phyloP scores from a whole-genome alignment of 2,113 vertebrate genomes.

The Mandrillus leucophaeus region DNA sequence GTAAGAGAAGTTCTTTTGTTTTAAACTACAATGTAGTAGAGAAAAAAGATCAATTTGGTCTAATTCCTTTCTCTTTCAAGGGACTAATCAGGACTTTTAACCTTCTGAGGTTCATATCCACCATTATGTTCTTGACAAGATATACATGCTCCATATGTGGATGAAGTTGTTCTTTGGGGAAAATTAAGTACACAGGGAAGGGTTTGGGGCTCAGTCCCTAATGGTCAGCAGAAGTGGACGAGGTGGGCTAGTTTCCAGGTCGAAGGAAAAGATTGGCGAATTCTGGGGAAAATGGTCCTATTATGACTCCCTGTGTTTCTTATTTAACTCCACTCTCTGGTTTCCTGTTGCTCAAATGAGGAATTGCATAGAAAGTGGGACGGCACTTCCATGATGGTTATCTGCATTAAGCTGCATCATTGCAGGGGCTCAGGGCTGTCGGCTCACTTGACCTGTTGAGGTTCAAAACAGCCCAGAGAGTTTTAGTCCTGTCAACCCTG shows the following conservation, averaged over 20 bases:
- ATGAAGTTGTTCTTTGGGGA: background rate
- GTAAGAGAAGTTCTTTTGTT: background rate
- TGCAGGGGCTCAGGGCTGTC: too few species aligned
- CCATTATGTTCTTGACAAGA: background rate
- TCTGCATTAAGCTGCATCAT: too few species aligned
- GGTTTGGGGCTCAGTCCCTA: too few species aligned
- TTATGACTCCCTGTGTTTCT: background rate
- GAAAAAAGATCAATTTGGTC: background rate
- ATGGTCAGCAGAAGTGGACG: background rate
- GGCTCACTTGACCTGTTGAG: background rate
- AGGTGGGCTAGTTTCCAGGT: rapidly evolving
- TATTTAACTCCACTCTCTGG: rapidly evolving
- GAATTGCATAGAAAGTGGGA: background rate
- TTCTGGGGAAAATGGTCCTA: background rate
- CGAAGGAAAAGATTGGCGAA: background rate
- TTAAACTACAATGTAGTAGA: background rate
- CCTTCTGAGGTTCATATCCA: background rate
- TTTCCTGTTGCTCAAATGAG: background rate
- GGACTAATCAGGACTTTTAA: background rate
- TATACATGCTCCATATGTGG: too few species aligned
- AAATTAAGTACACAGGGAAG: background rate
- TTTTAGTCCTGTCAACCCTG: too few species aligned
- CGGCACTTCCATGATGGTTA: background rate
- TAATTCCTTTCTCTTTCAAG: background rate
- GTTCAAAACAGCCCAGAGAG: background rate